Base-by-base conservation (phyloP, 2,888 invertebrate genomes). In the Diaperis boleti region DNA sequence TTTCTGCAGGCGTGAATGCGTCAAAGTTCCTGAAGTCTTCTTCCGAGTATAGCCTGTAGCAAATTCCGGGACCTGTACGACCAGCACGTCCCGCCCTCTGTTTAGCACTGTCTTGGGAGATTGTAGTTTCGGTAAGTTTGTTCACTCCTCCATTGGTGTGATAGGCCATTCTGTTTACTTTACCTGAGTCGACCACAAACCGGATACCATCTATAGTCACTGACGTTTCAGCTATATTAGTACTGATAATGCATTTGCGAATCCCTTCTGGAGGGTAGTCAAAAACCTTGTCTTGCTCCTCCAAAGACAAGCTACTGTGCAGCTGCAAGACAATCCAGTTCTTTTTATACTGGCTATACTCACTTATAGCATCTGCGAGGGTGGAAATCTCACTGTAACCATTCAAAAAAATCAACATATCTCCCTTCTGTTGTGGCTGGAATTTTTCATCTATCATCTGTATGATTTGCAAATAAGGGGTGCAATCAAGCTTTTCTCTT, bases 201-300 rank as follows among this genome's bases (percentile, higher is more conserved):
- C 98, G 85, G 54, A 99, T 92, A 0, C 98, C 98, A 79, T 99
- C 99, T 55, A 99, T 98, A 0, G 99, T 99, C 2, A 99, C 92
- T 0, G 98, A 98, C 0, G 99, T 99, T 84, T 99, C 99, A 0
- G 99, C 98, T 60, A 99, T 98, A 77, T 99, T 99, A 0, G 99
- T 99, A 0, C 97, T 95, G 0, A 99, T 89, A 63, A 99, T 95
- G 79, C 98, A 98, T 80, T 99, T 99, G 54, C 99, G 86, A 1
- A 95, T 88, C 2, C 96, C 95, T 56, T 96, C 94, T 0, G 98
- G 98, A 0, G 98, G 89, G 76, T 95, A 94, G 78, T 98, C 96
- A 78, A 99, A 99, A 4, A 92, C 97, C 84, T 96, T 97, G 79
- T 99, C 98, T 82, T 99, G 99, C 76, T 99, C 98, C 52, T 90